Base-by-base conservation (phyloP, 37 sponge, comb jelly and placozoan species). In the Tethya wilhelma region DNA sequence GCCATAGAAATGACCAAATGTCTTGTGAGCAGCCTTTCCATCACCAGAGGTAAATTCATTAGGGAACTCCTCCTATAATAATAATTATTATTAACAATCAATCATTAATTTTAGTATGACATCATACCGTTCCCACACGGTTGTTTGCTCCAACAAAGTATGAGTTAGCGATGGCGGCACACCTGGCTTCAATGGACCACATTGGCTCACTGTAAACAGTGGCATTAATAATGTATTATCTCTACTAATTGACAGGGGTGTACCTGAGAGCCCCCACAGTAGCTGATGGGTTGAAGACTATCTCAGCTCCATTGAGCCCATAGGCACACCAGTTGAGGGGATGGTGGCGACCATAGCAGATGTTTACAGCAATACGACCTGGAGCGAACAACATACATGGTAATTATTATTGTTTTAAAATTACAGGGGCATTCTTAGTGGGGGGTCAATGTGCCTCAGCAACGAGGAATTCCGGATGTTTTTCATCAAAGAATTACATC, bases 1-100 rank as follows among this genome's bases (percentile, higher is more conserved):
- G 1, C 97, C 97, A 84, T 97, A 97, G 75, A 97, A 97, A 55
- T 97, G 95, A 2, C 97, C 97, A 91, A 97, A 97, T 38, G 91
- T 93, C 46, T 97, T 93, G 82, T 97, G 97, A 64, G 97, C 97
- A 75, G 97, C 93, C 49, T 94, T 94, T 23, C 90, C 90, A 82
- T 91, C 87, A 23, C 92, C 97, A 26, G 92, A 91, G n/a, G 97
- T 97, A 78, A 97, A 97, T 67, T 97, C 95, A 79, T 94, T 87
- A 0, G 91, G 92, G 64, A 81, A 97, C 1, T 17, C 56, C 32
- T 97, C 96, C 96, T 95, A 34, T n/a, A n/a, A 73, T 33, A 70
- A 67, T 6, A 42, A 44, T 2, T 41, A 4, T 37, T 2, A 28
- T 23, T 58, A 22, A 73, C 17, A n/a, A 26, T 44, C 14, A 25